A percentile compares a stretch with the other conserved stretches of the same genome.
Conservation (phyloP, 2,797 vertebrate species). For the Alcedo atthis region DNA sequence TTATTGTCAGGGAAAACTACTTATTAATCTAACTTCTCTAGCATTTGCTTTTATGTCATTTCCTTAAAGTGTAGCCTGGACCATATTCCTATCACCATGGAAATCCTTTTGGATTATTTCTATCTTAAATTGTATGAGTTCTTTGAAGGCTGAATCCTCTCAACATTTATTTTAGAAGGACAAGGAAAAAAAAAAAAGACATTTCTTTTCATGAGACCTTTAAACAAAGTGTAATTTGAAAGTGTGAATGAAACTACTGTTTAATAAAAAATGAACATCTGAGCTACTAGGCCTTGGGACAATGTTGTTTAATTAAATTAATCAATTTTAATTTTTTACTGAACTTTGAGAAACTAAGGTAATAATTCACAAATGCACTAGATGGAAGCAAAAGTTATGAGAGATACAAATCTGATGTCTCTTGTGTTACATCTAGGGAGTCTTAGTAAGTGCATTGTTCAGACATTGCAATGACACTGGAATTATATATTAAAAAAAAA, state of each 20-base stretch:
- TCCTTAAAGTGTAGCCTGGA: constrained; percentile 31
- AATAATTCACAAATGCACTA: constrained; percentile 42
- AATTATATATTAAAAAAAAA: background rate
- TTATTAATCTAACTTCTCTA: constrained; percentile 58
- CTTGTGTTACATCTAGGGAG: background rate
- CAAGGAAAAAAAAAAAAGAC: background rate
- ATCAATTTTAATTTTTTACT: constrained; percentile 53
- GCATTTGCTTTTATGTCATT: constrained; percentile 50
- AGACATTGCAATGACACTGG: background rate
- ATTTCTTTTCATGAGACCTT: constrained; percentile 65
- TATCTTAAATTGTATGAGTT: constrained; percentile 52
- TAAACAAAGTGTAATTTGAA: constrained; percentile 66
- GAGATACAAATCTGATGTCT: background rate
- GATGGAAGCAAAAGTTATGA: constrained; percentile 26
- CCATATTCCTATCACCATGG: constrained; percentile 26
- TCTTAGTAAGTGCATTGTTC: background rate
- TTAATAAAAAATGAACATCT: constrained; percentile 67
- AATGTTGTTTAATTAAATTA: constrained; percentile 67
- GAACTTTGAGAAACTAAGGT: constrained; percentile 38
- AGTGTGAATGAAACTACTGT: constrained; percentile 57
- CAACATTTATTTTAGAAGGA: constrained; percentile 70
- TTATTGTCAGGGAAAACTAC: constrained; percentile 61
- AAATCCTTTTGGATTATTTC: constrained; percentile 63
- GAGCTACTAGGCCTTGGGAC: constrained; percentile 47
- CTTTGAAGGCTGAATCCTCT: constrained; percentile 50